phyloP scores from a whole-genome alignment of 2,113 vertebrate species.

The Salvelinus alpinus region DNA sequence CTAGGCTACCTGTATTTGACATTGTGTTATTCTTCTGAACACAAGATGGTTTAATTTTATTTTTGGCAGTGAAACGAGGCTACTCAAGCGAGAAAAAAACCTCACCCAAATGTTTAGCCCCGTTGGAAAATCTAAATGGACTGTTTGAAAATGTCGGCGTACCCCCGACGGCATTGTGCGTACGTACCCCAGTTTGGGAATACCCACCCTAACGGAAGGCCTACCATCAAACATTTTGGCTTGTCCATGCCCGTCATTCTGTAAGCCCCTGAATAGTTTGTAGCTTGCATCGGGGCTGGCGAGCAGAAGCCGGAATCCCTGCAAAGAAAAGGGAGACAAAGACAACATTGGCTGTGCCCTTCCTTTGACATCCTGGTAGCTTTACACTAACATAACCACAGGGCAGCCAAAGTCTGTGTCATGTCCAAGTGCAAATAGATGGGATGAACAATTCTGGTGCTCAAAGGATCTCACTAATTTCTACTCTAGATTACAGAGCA shows the following conservation, averaged over 20 bases:
- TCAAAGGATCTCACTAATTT: too few relatives aligned
- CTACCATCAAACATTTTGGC: conserved; percentile 86
- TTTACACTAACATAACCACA: neutral
- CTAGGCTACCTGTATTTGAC: too few relatives aligned
- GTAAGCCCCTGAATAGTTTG: conserved; percentile 83
- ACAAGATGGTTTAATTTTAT: too few relatives aligned
- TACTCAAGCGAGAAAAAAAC: too few relatives aligned
- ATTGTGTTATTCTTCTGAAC: too few relatives aligned
- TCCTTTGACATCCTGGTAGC: conserved; percentile 3
- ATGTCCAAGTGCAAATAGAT: neutral
- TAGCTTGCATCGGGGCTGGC: conserved; percentile 87
- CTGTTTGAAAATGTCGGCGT: too few relatives aligned
- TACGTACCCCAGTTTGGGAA: too few relatives aligned
- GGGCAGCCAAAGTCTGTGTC: neutral
- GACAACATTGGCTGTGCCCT: neutral
- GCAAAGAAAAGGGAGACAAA: neutral
- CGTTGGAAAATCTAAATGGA: too few relatives aligned
- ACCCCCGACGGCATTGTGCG: too few relatives aligned
- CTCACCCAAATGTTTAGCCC: too few relatives aligned
- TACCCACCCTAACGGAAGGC: neutral
- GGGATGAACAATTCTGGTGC: neutral
- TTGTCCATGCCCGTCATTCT: conserved; percentile 82
- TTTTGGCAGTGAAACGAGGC: too few relatives aligned
- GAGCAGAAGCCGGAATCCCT: conserved; percentile 90
- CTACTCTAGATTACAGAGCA: too few relatives aligned